A percentile compares a stretch with the other conserved stretches of the same genome.
Evolutionary conservation across 2,113 vertebrate species (phyloP).

Genomic region (Thinocorus orbignyianus): DNA sequence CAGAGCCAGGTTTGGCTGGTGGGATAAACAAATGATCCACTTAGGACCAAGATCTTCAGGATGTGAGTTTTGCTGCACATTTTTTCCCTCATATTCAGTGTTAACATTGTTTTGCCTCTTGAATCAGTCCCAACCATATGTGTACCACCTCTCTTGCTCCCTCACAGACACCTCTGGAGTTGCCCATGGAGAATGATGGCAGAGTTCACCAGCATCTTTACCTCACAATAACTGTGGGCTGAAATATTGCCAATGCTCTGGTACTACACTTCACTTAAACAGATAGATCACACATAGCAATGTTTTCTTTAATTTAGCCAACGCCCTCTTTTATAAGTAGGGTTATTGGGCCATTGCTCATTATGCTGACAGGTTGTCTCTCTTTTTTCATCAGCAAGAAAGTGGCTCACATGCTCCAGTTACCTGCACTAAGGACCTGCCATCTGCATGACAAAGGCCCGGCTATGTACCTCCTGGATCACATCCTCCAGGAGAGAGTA

Average conservation of each 20-base stretch:
- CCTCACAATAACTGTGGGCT: background rate
- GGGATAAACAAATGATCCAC: constrained; percentile 20
- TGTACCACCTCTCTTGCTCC: background rate
- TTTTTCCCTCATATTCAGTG: background rate
- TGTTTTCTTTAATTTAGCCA: background rate
- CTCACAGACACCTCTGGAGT: background rate
- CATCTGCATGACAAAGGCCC: background rate
- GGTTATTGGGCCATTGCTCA: background rate
- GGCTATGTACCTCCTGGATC: background rate
- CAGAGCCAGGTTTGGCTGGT: constrained; percentile 32
- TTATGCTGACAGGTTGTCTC: background rate
- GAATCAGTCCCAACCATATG: background rate
- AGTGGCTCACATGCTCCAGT: background rate
- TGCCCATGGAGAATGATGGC: background rate
- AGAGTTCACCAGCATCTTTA: background rate
- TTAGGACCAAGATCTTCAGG: background rate
- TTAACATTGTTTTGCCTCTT: background rate
- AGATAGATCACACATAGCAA: background rate
- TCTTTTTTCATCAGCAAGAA: background rate
- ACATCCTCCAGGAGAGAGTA: background rate
- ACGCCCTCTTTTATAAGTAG: background rate
- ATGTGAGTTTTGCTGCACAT: background rate
- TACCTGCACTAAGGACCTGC: background rate
- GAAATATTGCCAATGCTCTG: background rate
- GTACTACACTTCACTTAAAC: background rate